Evolutionary conservation across 37 sponge, comb jelly and placozoan genomes (phyloP), one percentile per base, ranked within the genome.

Genomic region (Mnemiopsis leidyi): DNA sequence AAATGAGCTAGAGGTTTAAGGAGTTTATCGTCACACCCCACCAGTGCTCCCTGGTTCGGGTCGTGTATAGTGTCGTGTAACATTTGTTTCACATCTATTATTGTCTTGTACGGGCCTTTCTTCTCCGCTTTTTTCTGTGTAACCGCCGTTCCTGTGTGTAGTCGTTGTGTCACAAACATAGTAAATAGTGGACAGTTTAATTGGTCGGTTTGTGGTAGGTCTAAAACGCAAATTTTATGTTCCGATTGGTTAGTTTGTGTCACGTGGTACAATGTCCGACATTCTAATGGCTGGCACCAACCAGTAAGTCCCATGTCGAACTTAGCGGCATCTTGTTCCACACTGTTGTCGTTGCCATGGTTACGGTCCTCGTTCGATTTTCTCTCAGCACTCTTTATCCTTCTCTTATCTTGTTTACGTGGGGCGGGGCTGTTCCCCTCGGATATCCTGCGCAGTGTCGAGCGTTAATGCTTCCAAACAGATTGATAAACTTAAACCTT

Each of bases 251-350:
- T n/a, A n/a, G n/a, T n/a, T n/a, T n/a, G n/a, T n/a, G 61, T 48
- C 61, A 48, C 13, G 61, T 48, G 61, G 61, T 48, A 48, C 61
- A 48, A 13, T 48, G 13, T 48, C 61, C 61, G 13, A 13, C 13
- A 13, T 18, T 48, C 61, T 48, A 13, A 48, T 48, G 61, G 61
- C 61, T 48, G 61, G n/a, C n/a, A n/a, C 79, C 0, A 1, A 77
- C 79, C 79, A 31, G 79, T 77, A 2, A 77, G 36, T 34, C 79
- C 79, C 79, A 77, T 77, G 18, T 77, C 79, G 79, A 77, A 77
- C 36, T 77, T 77, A 32, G 79, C 79, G 16, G 79, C 79, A 32
- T 77, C 79, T 3, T 31, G 34, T 18, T 77, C 79, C 35, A 77
- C 35, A 77, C 20, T 77, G 36, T 77, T 77, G 7, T 28, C 79